Base-by-base conservation (phyloP, 2,797 vertebrate species). In the Acanthurus leucopareius region DNA sequence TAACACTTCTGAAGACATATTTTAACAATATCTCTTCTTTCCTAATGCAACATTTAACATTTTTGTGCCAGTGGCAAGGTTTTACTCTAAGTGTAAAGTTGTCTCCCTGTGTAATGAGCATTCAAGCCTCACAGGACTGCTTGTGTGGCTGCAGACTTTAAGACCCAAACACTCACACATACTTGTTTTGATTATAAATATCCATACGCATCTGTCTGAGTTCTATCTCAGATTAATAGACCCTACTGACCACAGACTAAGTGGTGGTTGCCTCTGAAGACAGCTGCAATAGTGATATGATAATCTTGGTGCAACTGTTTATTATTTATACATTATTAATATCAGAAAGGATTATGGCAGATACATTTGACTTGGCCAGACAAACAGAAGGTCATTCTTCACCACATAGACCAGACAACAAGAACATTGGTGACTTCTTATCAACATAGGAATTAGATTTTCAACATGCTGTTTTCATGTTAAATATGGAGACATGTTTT, bases 311-410 rank as follows among this genome's bases (percentile, higher is more conserved):
- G 65, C 69, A 51, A 53, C 71, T 76, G 60, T 32, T 32, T 32
- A 32, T 69, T 89, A 88, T 88, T 87, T 88, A 80, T 67, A 68
- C 61, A 77, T 80, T 84, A 73, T 60, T 78, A 52, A 67, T 61
- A 63, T 82, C 84, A 77, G 79, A 51, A 47, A 48, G 45, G 59
- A 85, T 83, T 81, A 66, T 71, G 63, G 53, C 54, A 61, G 11
- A 16, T 57, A 25, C 15, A 32, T 32, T 32, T 32, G 28, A 48
- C 73, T 48, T 68, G 63, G 86, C 66, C 66, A 47, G 67, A 53
- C 69, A 86, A 83, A 84, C 82, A 82, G 48, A 73, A 59, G 53
- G 58, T 83, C 77, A 69, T 66, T 77, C 48, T 49, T 71, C 13
- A 28, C 56, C 28, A 8, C 75, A 56, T 28, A 22, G 15, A 72